phyloP scores from a whole-genome alignment of 2,888 invertebrate genomes.

The Cheilosia variabilis region DNA sequence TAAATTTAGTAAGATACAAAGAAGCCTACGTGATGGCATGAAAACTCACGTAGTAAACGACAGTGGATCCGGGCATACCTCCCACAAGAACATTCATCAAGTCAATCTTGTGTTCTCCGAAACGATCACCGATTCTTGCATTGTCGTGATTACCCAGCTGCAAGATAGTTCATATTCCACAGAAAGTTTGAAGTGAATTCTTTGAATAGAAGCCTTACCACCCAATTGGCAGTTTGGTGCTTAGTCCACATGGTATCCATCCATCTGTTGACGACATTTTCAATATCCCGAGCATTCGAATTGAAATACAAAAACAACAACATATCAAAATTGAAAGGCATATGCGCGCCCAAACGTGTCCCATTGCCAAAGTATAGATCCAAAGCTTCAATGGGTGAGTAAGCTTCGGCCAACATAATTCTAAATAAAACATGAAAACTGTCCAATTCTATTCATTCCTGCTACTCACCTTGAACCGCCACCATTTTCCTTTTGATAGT shows the following conservation, averaged over 20 bases:
- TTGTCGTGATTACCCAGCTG: slow-evolving; percentile 89
- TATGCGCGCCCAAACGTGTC: slow-evolving; percentile 84
- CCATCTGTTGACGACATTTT: slow-evolving; percentile 85
- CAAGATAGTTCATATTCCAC: slow-evolving; percentile 24
- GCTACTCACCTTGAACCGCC: slow-evolving; percentile 79
- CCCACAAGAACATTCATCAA: slow-evolving; percentile 88
- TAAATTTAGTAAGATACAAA: not conserved
- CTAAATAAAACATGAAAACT: not conserved
- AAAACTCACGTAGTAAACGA: slow-evolving; percentile 88
- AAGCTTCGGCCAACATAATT: slow-evolving; percentile 87
- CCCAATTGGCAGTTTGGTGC: slow-evolving; percentile 87
- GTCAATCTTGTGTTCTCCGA: slow-evolving; percentile 87
- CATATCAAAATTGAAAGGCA: slow-evolving; percentile 88
- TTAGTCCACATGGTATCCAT: slow-evolving; percentile 85
- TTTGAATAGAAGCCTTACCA: slow-evolving; percentile 83
- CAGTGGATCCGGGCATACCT: slow-evolving; percentile 86
- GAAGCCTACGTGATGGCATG: slow-evolving; percentile 79
- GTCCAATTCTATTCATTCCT: not conserved
- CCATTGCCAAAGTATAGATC: slow-evolving; percentile 86
- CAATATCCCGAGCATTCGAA: slow-evolving; percentile 85
- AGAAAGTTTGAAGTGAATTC: not conserved
- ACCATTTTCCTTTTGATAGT: slow-evolving; percentile 80
- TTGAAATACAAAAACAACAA: slow-evolving; percentile 84
- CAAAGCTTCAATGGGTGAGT: slow-evolving; percentile 84
- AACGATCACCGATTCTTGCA: slow-evolving; percentile 86